Base-by-base conservation (phyloP, 2,113 vertebrate species). In the Mohoua ochrocephala region DNA sequence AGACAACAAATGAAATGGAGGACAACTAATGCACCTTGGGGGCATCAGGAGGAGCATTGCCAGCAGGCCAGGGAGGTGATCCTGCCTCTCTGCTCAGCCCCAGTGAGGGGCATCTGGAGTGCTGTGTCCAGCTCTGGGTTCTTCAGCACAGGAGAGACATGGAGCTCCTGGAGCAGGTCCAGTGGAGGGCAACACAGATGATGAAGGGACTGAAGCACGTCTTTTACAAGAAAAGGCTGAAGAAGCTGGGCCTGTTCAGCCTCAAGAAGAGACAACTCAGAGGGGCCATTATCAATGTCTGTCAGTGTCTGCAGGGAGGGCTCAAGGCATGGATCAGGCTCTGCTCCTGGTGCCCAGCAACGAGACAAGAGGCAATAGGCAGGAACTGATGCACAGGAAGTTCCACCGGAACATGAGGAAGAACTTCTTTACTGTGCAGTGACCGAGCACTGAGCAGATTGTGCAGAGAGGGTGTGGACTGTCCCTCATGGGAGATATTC, bases 401-500 rank as follows among this genome's bases (percentile, higher is more conserved):
- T 61, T 76, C 30, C 30, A 76, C 2, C n/a, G 31, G 26, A 9
- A 42, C 7, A 23, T 20, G 41, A 49, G 21, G 11, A 47, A 23
- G 2, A 83, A 23, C 3, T 68, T 31, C 31, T 73, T 67, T 33
- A 2, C 16, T 37, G 4, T 50, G 27, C 10, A 52, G 20, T 41
- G 54, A 54, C 17, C 0, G 0, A n/a, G 21, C 41, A 13, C 15
- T 23, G 31, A 31, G 13, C 12, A 9, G 17, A 3, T 31, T 75
- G 21, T 0, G 24, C n/a, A 54, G 26, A 61, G 6, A 27, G 8
- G 7, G 3, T 61, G 26, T 49, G 30, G 24, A 2, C 14, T 41
- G 6, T 35, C 3, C 8, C 21, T 35, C 63, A 11, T 2, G 10
- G 54, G 41, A 42, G 23, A 31, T 69, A 37, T 49, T 63, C 15